Base-by-base conservation (phyloP, 2,797 vertebrate genomes). In the Bufotes viridis region DNA sequence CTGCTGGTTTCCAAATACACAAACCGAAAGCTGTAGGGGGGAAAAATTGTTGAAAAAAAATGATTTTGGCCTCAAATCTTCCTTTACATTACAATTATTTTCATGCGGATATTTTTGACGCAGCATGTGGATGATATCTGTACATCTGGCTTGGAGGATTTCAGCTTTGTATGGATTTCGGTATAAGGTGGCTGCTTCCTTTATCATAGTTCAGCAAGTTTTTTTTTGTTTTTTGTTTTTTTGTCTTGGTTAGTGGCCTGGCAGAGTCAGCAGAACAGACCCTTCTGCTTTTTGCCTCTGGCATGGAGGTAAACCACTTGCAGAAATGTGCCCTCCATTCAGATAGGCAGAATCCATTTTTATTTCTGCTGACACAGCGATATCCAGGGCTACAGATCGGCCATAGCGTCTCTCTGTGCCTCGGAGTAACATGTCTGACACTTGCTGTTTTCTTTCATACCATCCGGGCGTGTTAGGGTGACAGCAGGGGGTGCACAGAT, bases 401-500 rank as follows among this genome's bases (percentile, higher is more conserved):
- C 58, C 42, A 6, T 15, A 7, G 67, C 49, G 29, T 80, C 34
- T 24, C 42, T 10, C 17, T 78, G 3, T 60, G 51, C 78, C 57
- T 61, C 55, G 24, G 4, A 60, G 78, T 76, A 76, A 76, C 51
- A 55, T 3, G 57, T 60, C 57, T 80, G 78, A 76, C 74, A 78
- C 51, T 78, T 55, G 78, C 57, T 61, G 51, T 78, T 22, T 60
- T 49, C 34, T 3, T 24, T 80, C 29, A 14, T 60, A 11, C 53
- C 22, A 20, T 14, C 24, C 69, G 53, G 63, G n/a, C 63, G 14
- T 78, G 72, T 86, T 22, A 9, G 51, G 75, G 84, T 7, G 49
- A 12, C 84, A 22, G 76, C 85, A 67, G 61, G 65, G 58, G 76
- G 61, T 29, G 9, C 15, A 34, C n/a, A 22, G 78, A 26, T 86